phyloP scores from a whole-genome alignment of 2,113 vertebrate species.

The Hirundichthys speculiger region DNA sequence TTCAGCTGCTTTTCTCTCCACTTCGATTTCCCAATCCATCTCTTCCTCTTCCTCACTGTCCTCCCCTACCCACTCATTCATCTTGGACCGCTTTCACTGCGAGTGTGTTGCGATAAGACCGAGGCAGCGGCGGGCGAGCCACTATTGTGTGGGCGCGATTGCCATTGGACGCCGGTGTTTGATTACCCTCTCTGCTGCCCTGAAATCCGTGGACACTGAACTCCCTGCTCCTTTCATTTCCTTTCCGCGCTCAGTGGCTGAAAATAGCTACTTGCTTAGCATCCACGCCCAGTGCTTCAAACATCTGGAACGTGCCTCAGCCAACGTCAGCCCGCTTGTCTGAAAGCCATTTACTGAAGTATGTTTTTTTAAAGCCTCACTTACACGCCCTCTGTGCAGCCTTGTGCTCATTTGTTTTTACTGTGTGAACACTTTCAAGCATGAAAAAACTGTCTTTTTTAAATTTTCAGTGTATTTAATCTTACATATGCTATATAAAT shows the following conservation, averaged over 20 bases:
- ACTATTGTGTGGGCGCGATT: conserved; percentile 56
- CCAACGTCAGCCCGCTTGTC: conserved; percentile 21
- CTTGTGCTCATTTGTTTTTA: conserved; percentile 31
- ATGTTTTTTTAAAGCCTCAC: conserved; percentile 54
- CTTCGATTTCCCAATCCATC: conserved; percentile 31
- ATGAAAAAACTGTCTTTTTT: background rate
- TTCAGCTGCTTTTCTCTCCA: conserved; percentile 26
- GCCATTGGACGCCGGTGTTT: conserved; percentile 54
- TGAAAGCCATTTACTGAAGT: conserved; percentile 44
- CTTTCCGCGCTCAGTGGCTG: conserved; percentile 49
- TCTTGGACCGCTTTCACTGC: conserved; percentile 47
- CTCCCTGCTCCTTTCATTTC: conserved; percentile 67
- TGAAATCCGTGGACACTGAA: conserved; percentile 51
- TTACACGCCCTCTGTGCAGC: conserved; percentile 15
- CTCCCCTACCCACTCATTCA: conserved; percentile 51
- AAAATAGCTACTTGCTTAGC: conserved; percentile 71
- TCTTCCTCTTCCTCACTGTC: conserved; percentile 38
- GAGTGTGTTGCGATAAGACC: conserved; percentile 64
- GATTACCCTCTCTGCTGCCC: conserved; percentile 55
- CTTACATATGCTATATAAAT: no score
- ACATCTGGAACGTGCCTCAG: conserved; percentile 61
- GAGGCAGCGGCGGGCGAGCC: conserved; percentile 41
- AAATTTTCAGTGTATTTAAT: no score
- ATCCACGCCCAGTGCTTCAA: conserved; percentile 54
- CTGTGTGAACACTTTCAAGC: background rate